phyloP scores from a whole-genome alignment of 2,888 invertebrate genomes.

The Stenolophus ochropezus region DNA sequence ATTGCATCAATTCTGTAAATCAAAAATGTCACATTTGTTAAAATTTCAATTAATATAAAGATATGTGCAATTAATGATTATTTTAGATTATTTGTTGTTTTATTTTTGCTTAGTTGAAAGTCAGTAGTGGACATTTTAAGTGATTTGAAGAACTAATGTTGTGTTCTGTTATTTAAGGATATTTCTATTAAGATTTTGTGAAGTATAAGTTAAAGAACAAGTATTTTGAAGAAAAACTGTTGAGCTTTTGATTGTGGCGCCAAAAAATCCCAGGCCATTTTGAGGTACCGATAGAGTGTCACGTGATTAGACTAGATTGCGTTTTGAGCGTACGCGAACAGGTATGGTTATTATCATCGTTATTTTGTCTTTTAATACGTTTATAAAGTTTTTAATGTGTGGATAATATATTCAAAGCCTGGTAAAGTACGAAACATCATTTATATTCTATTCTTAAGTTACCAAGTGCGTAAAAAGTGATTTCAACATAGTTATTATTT shows the following conservation, averaged over 20 bases:
- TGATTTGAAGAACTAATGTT: neutral
- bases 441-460: slow-evolving; percentile 39
- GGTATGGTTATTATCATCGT: slow-evolving; percentile 71
- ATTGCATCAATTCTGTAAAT: neutral
- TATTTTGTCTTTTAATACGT: slow-evolving; percentile 64
- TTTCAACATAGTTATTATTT: slow-evolving; percentile 72
- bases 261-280: slow-evolving; percentile 60
- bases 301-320: slow-evolving; percentile 62
- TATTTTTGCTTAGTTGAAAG: neutral
- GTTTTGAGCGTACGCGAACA: slow-evolving; percentile 65
- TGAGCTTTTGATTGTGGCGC: slow-evolving; percentile 52
- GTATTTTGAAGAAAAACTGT: neutral
- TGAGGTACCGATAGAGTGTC: slow-evolving; percentile 61
- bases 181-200: neutral
- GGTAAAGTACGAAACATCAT: slow-evolving; percentile 38
- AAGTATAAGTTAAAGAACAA: neutral
- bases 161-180: neutral
- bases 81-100: neutral
- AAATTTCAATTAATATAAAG: slow-evolving; percentile 2
- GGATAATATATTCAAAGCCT: slow-evolving; percentile 51
- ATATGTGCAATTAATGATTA: neutral
- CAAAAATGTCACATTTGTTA: slow-evolving; percentile 2
- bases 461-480: slow-evolving; percentile 72
- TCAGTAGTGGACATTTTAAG: slow-evolving; percentile 2
- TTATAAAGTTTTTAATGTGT: slow-evolving; percentile 49